Evolutionary conservation across 2,113 vertebrate species (phyloP), one percentile per base, ranked within the genome.

Genomic region (Antechinus stuartii): DNA sequence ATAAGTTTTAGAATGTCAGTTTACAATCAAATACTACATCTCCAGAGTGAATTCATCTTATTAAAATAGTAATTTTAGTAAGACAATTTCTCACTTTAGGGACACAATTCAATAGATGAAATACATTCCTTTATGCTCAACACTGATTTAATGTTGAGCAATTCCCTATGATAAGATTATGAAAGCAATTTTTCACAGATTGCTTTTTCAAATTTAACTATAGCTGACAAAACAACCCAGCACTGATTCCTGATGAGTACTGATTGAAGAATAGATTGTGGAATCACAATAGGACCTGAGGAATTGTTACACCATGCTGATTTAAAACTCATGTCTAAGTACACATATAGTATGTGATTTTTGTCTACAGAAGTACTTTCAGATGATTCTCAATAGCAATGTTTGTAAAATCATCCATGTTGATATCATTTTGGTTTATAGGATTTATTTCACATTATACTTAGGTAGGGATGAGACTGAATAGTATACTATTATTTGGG

Each of bases 1-100:
- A 5, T 95, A 55, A 8, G 92, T 91, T 3, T 55, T 84, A 42
- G 6, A 27, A 3, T 54, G 10, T 96, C 16, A 90, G 42, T 96
- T 94, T 95, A 94, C 57, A 53, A 47, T 27, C 42, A 90, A 68
- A 93, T 94, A 76, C 47, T 8, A 23, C 25, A 94, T 26, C 0
- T 16, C 68, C n/a, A 42, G 68, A 56, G 2, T 90, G 0, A 89
- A 95, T 92, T 54, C 10, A 0, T 49, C 47, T 61, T 55, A 9
- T 92, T 27, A 91, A 61, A 55, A 52, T 92, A 30, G 7, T 89
- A 61, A 91, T 89, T 94, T 49, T 84, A 92, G 84, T 92, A 94
- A 92, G 56, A 23, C 68, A 10, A 94, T 95, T 0, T 3, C 25
- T 95, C 92, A 94, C 90, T 76, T 49, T 90, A 84, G 76, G 16